A percentile compares a stretch with the other conserved stretches of the same genome.
phyloP scores from a whole-genome alignment of 2,113 vertebrate genomes.

The Clupea harengus region DNA sequence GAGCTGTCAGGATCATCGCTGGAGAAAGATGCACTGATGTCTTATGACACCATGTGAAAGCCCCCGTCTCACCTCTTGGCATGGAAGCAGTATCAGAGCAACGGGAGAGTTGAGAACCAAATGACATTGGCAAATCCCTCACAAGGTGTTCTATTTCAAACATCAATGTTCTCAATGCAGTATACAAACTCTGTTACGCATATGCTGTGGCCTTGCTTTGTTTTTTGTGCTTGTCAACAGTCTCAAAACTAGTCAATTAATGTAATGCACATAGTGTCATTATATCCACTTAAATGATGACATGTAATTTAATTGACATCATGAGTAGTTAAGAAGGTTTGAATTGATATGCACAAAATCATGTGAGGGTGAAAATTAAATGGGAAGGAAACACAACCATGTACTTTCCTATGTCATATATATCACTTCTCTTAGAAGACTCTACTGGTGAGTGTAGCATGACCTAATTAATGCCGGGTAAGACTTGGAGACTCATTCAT shows the following conservation, averaged over 20 bases:
- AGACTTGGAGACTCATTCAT: background rate
- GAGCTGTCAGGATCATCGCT: background rate
- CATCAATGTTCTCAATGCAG: background rate
- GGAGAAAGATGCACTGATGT: background rate
- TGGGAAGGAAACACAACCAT: no score
- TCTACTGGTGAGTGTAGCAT: no score
- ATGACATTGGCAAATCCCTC: background rate
- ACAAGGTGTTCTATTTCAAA: background rate
- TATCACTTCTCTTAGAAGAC: no score
- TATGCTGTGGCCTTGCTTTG: background rate
- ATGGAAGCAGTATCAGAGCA: background rate
- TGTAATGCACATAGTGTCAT: background rate
- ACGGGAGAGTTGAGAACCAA: background rate
- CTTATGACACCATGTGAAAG: background rate
- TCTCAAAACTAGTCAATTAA: background rate
- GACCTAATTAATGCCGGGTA: background rate
- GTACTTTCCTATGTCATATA: no score
- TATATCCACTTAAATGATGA: background rate
- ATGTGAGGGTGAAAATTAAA: background rate
- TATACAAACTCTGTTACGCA: background rate
- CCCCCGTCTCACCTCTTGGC: background rate
- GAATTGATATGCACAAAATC: no score
- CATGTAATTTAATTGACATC: background rate
- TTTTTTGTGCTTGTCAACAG: background rate
- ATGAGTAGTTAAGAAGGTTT: background rate